These are phyloP conservation scores for Chitala chitala DNA, from an alignment of 2,113 vertebrate species.

Conservation along the genomic window DNA sequence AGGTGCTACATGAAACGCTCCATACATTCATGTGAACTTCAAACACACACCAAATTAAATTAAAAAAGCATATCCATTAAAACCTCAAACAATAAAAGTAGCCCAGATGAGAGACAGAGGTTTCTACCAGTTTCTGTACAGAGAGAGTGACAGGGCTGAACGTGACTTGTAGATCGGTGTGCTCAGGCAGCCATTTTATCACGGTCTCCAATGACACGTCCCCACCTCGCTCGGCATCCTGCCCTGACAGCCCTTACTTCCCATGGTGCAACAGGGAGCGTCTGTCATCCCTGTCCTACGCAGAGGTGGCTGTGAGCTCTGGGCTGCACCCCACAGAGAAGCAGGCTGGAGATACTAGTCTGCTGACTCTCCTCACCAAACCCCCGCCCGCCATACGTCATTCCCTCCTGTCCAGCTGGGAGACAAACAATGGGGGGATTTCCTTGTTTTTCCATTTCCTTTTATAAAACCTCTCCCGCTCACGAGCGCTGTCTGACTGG, in stretches of 20 bases:
- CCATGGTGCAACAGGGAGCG: not conserved
- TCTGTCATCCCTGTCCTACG: not conserved
- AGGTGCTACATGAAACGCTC: not conserved
- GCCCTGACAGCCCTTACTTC: not conserved
- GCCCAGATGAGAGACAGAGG: not conserved
- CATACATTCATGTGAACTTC: not conserved
- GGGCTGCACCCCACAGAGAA: not conserved
- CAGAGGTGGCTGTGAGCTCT: not conserved
- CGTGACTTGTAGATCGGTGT: not conserved
- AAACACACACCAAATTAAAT: too few species aligned
- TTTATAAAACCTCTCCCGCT: slow-evolving; percentile 31
- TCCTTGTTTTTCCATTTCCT: slow-evolving; percentile 61
- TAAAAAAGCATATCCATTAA: too few species aligned
- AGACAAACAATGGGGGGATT: slow-evolving; percentile 66
- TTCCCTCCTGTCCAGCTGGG: slow-evolving; percentile 55
- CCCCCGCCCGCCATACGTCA: slow-evolving; percentile 35
- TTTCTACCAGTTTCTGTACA: not conserved
- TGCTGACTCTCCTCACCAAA: not conserved
- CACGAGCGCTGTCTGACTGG: slow-evolving; percentile 27
- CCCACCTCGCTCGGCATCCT: not conserved
- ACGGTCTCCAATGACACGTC: not conserved
- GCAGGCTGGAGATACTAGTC: not conserved
- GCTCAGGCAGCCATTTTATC: slow-evolving; percentile 2
- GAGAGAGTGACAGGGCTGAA: not conserved
- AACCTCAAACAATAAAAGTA: too few species aligned